Evolutionary conservation across 2,888 invertebrate species (phyloP).

Genomic region (Sminthurides aquaticus): DNA sequence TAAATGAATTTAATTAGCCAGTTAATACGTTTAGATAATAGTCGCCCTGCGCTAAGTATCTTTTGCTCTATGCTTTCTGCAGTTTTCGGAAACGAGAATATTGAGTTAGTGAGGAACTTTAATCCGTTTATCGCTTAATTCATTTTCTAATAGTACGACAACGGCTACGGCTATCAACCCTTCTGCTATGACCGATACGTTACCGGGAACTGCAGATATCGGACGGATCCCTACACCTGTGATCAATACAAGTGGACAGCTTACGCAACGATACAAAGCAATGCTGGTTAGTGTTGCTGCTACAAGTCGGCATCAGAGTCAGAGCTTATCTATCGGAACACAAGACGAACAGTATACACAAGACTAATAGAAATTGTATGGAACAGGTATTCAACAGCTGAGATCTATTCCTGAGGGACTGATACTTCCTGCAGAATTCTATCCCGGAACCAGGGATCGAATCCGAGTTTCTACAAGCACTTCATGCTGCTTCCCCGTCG

Average conservation of each 20-base stretch:
- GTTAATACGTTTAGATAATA: not conserved
- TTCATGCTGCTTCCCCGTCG: constrained; percentile 39
- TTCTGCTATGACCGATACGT: constrained; percentile 41
- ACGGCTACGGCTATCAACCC: constrained; percentile 16
- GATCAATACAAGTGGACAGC: constrained; percentile 42
- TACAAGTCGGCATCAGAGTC: no score
- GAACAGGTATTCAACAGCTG: constrained; percentile 29
- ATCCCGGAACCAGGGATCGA: constrained; percentile 28
- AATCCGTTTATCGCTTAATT: no score
- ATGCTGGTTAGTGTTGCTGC: constrained; percentile 20
- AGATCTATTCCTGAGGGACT: constrained; percentile 38
- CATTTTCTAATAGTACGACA: not conserved
- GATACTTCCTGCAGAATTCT: constrained; percentile 23
- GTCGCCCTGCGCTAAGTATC: no score
- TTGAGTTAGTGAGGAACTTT: no score
- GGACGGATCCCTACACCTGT: constrained; percentile 38
- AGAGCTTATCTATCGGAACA: no score
- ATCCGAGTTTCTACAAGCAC: constrained; percentile 36
- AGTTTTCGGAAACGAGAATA: no score
- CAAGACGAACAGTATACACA: no score
- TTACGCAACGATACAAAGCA: constrained; percentile 38
- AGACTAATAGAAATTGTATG: no score
- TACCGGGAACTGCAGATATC: constrained; percentile 39
- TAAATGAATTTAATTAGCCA: not conserved
- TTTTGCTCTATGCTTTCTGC: no score